These are phyloP conservation scores for Alaudala cheleensis DNA, from an alignment of 2,113 vertebrate species.

Conservation along the genomic window DNA sequence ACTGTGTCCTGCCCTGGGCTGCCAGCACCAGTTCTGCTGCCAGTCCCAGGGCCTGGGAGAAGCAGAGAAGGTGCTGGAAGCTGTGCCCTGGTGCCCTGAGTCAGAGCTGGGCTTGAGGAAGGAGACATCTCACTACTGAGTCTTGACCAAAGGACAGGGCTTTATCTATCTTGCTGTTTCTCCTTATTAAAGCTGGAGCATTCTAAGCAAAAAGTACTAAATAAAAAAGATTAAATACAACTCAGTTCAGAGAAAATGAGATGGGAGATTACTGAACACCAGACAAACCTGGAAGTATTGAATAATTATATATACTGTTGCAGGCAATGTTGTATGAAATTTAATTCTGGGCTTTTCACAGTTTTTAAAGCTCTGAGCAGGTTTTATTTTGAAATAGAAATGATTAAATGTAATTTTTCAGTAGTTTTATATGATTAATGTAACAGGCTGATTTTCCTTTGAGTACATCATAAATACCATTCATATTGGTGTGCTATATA, in stretches of 20 bases:
- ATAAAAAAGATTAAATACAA: conserved; percentile 15
- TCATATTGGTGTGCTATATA: conserved; percentile 30
- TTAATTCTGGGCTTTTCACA: conserved; percentile 37
- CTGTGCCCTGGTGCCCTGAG: neutral
- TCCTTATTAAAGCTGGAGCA: neutral
- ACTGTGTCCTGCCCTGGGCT: neutral
- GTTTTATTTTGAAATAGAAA: conserved; percentile 59
- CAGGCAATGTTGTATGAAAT: conserved; percentile 43
- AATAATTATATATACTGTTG: conserved; percentile 49
- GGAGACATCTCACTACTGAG: neutral
- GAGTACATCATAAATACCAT: conserved; percentile 28
- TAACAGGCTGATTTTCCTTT: conserved; percentile 16
- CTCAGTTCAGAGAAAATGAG: conserved; percentile 31
- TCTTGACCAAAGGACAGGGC: neutral
- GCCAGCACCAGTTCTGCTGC: neutral
- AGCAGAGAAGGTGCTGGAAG: neutral
- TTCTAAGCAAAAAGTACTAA: neutral
- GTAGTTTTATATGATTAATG: conserved; percentile 55
- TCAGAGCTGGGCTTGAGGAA: neutral
- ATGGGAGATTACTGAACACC: conserved; percentile 20
- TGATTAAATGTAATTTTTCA: conserved; percentile 43
- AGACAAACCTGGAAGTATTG: conserved; percentile 33
- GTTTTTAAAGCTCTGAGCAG: conserved; percentile 39
- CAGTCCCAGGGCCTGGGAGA: neutral
- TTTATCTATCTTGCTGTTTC: neutral